Evolutionary conservation across 2,888 invertebrate species (phyloP), one percentile per base, ranked within the genome.

Genomic region (Branchellion lobata): DNA sequence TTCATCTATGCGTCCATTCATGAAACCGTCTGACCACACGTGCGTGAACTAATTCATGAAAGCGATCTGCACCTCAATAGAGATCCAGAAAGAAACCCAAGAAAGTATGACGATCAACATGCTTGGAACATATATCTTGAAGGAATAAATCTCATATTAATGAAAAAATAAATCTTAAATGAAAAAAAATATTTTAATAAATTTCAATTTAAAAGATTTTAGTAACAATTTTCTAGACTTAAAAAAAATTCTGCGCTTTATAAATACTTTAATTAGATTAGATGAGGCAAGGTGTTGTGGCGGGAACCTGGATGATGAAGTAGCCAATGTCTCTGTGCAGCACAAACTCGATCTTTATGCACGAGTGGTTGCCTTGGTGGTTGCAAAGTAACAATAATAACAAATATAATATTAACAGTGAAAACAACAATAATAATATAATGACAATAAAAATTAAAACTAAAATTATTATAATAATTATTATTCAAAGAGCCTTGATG

Each of bases 51-150:
- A 14, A 40, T 8, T 5, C 40, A 40, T 40, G 40, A 5, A 40
- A 40, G 8, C 40, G 14, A 5, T 40, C 40, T 5, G 14, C 24
- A 57, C 61, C n/a, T 80, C 80, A 27, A 80, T 82, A 79, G 84
- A 94, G 84, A 95, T 94, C 95, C 95, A 95, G 89, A 95, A 95
- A 0, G 95, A 95, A 24, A 79, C 79, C 79, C 79, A 79, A 29
- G 79, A 79, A 40, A 79, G 51, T 36, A 79, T 80, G 69, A 80
- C 80, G 51, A 80, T 80, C 76, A 80, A 33, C 84, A 83, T 83
- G 80, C 80, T 81, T 18, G 83, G 83, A 68, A 83, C 81, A 75
- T 83, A 83, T 65, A 40, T 74, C 47, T 74, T 5, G n/a, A n/a
- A n/a, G n/a, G n/a, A n/a, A n/a, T n/a, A n/a, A n/a, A 40, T 40